Base-by-base conservation (phyloP, 2,113 vertebrate genomes). In the Prunella himalayana region DNA sequence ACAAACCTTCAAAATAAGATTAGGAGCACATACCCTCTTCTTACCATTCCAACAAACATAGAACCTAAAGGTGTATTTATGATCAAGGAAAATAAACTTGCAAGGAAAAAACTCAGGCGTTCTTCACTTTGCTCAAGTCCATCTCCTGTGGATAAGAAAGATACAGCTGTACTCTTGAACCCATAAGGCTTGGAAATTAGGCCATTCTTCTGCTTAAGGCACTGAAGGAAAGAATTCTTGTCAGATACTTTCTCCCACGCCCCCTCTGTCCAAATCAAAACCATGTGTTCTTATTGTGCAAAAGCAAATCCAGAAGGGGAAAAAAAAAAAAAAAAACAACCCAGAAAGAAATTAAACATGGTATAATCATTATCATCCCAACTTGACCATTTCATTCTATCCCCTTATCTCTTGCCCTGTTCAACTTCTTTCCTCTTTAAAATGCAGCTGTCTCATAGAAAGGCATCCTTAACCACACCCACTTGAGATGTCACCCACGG, bases 131-230 rank as follows among this genome's bases (percentile, higher is more conserved):
- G 44, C 80, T 93, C 57, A 75, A 86, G 65, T 68, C 70, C 77
- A 85, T 84, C 83, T 93, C 91, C 60, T 44, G 75, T 81, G 88
- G 79, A 56, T 91, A 92, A 88, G 89, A 90, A n/a, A 92, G 88
- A 94, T 83, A 50, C 75, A 94, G 76, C 88, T 92, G 90, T 84
- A 80, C 83, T 95, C 92, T 95, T 95, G 94, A 94, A 97, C 96
- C 92, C 91, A 10, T 39, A 95, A 95, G 51, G 83, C 63, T 92
- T 80, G 71, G 90, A 97, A 97, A 95, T 41, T 88, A 97, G 94
- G 96, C 94, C 93, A 95, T 90, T 94, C 76, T 92, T 81, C 85
- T 95, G 90, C 97, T 97, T 79, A 94, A 96, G 95, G 95, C 96
- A 95, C 54, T 92, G n/a, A 86, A 88, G 19, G 76, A 84, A 95